A percentile compares a stretch with the other conserved stretches of the same genome.
phyloP scores from a whole-genome alignment of 2,888 invertebrate genomes.

The Camptogramma bilineatum region DNA sequence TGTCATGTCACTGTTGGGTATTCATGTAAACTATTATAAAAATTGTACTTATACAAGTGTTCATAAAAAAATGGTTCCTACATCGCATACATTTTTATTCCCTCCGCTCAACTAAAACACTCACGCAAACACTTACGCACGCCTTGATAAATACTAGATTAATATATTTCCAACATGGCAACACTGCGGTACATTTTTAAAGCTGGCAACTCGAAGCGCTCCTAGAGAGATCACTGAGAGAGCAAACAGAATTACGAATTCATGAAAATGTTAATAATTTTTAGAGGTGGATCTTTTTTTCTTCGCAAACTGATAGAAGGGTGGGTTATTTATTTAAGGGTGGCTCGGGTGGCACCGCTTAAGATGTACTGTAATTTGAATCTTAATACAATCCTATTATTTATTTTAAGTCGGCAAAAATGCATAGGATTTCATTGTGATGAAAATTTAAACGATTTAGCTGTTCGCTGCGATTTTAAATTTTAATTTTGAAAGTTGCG shows the following conservation, averaged over 20 bases:
- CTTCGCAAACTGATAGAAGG: constrained; percentile 59
- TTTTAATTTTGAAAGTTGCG: constrained; percentile 53
- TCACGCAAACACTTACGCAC: constrained; percentile 33
- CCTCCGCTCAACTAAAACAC: constrained; percentile 19
- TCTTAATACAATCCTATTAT: constrained; percentile 78
- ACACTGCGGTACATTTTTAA: constrained; percentile 55
- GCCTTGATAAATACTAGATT: constrained; percentile 42
- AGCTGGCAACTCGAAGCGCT: constrained; percentile 49
- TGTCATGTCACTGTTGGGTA: neutral
- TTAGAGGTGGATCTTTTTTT: constrained; percentile 58
- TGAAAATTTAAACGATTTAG: constrained; percentile 59
- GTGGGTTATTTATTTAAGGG: constrained; percentile 68
- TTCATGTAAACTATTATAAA: neutral
- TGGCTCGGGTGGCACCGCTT: constrained; percentile 56
- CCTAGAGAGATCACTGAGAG: constrained; percentile 52
- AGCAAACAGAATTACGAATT: constrained; percentile 69
- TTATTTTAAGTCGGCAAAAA: constrained; percentile 75
- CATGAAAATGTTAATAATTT: constrained; percentile 76
- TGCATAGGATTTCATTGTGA: constrained; percentile 64
- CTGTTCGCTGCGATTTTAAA: constrained; percentile 53
- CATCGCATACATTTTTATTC: constrained; percentile 7
- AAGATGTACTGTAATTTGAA: constrained; percentile 78
- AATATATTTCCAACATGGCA: constrained; percentile 38
- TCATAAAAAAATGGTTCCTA: constrained; percentile 9
- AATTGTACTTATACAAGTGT: neutral